Evolutionary conservation across 2,888 invertebrate species (phyloP).

Genomic region (Drosophila neotestacea): DNA sequence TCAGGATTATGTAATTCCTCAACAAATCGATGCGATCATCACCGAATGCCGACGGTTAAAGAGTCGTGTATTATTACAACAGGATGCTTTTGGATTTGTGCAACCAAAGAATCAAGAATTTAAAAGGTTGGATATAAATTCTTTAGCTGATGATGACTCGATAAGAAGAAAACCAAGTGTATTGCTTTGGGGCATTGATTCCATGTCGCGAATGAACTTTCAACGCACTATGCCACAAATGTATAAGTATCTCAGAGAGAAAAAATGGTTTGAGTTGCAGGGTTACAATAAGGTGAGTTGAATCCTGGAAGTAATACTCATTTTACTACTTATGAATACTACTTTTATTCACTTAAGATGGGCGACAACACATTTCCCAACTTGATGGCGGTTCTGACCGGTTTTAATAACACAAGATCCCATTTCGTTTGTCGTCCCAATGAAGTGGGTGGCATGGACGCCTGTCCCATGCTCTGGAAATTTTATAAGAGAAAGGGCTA

Average conservation of each 20-base stretch:
- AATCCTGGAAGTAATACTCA: neutral
- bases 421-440: conserved; percentile 86
- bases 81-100: conserved; percentile 86
- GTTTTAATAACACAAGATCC: conserved; percentile 86
- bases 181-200: conserved; percentile 93
- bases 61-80: conserved; percentile 69
- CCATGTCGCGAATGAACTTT: conserved; percentile 92
- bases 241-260: conserved; percentile 87
- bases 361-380: conserved; percentile 96
- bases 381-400: conserved; percentile 92
- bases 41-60: conserved; percentile 83
- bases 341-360: conserved; percentile 85
- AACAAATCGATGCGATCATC: conserved; percentile 67
- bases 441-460: conserved; percentile 87
- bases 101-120: conserved; percentile 58
- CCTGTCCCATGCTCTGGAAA: conserved; percentile 92
- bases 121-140: neutral
- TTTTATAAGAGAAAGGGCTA: conserved; percentile 89
- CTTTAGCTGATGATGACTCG: neutral
- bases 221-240: conserved; percentile 91
- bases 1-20: conserved; percentile 69
- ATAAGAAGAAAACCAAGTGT: conserved; percentile 86
- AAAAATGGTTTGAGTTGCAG: conserved; percentile 89
- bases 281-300: conserved; percentile 88
- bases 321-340: neutral